Evolutionary conservation across 2,113 vertebrate genomes (phyloP), one percentile per base, ranked within the genome.

Genomic region (Xenopus laevis): DNA sequence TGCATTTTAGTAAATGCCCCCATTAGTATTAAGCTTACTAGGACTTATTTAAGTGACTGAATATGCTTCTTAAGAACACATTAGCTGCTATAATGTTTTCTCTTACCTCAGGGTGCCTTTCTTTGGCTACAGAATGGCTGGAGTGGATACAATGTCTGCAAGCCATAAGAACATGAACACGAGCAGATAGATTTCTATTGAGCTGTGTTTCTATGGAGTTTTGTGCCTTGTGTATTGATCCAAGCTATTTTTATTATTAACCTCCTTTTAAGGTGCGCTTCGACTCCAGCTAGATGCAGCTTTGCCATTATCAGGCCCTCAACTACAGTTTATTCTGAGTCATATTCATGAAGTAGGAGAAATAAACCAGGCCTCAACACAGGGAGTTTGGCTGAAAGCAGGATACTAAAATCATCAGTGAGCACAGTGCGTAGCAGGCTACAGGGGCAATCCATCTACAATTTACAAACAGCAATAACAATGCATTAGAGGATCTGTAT

Each of bases 261-360:
- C 81, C 82, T 82, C 84, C 84, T 82, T 87, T 85, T 86, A 86
- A 74, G 82, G 85, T 80, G 67, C 78, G 79, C 73, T 75, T 55
- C 16, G 74, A 81, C 77, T 81, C 75, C 79, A 80, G 78, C 78
- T 20, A 21, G 70, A 16, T 44, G 16, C 64, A 71, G 80, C 80
- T 83, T 82, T 84, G 46, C 81, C 73, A 81, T 75, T 72, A 52
- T 71, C 71, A 65, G 71, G 71, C 45, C 60, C 65, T 58, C 18
- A 62, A 71, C 76, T 79, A 65, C 79, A 69, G 81, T 71, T 83
- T 71, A 75, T 4, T 50, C 78, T 59, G 69, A 12, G 53, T 10
- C 60, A 44, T 78, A 27, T 70, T 33, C 58, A 52, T 61, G 65
- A 62, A 68, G 23, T 40, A 68, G 65, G 18, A 62, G 73, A 75